Base-by-base conservation (phyloP, 2,888 invertebrate species). In the Eilema griseolum region DNA sequence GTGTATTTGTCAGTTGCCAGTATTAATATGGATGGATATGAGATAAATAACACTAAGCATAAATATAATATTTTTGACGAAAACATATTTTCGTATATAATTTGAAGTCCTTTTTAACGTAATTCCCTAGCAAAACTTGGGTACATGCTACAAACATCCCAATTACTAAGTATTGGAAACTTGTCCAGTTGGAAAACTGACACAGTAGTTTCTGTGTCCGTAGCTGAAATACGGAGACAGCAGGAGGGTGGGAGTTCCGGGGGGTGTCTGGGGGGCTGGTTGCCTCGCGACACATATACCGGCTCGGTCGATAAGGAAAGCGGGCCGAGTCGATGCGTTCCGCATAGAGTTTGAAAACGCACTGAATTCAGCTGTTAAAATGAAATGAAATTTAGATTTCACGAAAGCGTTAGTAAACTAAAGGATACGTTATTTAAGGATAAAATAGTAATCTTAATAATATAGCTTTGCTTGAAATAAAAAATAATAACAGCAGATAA, bases 221-320 rank as follows among this genome's bases (percentile, higher is more conserved):
- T 85, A 86, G 86, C 86, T 85, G 83, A 84, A 85, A 86, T 81
- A 81, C 85, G 80, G 76, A 81, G 78, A 73, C 79, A 74, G 82
- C 28, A 66, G 76, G 82, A 74, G 84, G 83, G 80, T 80, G 83
- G 80, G 84, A 76, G 80, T 72, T 67, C 67, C 70, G 75, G 79
- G 80, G 71, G 80, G 78, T 72, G 76, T 72, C 73, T 83, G 78
- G 83, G 83, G 83, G 86, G 88, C 77, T 75, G 88, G 89, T 87
- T 88, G 89, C 88, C 86, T 82, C 86, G 89, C 93, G 93, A 91
- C 93, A 93, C 89, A 93, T 89, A 93, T 93, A 93, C 87, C 88
- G 86, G 88, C 81, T 80, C 90, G 95, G 93, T 95, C 94, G 94
- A 94, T 95, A 94, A 86, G 88, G 77, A 85, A 87, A 87, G 87